These are phyloP conservation scores for Alviniconcha strummeri DNA, from an alignment of 2,888 invertebrate genomes.

Conservation along the genomic window DNA sequence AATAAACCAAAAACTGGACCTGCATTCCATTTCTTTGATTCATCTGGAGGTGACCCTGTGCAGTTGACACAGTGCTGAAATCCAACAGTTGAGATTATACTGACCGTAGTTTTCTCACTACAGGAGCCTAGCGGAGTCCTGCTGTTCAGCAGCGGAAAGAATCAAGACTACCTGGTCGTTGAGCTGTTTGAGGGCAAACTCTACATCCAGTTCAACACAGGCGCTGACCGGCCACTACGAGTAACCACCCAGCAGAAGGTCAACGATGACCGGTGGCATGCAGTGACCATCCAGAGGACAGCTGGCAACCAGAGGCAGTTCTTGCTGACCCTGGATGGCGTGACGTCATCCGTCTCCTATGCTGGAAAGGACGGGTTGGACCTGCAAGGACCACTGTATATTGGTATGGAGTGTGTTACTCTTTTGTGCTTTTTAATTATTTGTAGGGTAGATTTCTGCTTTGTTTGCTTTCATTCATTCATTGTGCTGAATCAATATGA, in stretches of 20 bases:
- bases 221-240: constrained; percentile 42
- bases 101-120: neutral
- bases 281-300: constrained; percentile 48
- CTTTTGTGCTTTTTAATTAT: too few species aligned
- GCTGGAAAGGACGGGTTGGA: constrained; percentile 47
- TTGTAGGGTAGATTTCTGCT: too few species aligned
- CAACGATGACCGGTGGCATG: constrained; percentile 66
- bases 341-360: constrained; percentile 44
- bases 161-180: constrained; percentile 60
- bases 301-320: constrained; percentile 48
- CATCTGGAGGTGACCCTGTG: too few species aligned
- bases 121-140: constrained; percentile 59
- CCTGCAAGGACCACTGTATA: constrained; percentile 45
- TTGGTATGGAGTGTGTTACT: constrained; percentile 31
- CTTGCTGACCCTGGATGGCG: constrained; percentile 52
- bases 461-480: too few species aligned
- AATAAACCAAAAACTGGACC: too few species aligned
- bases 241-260: constrained; percentile 40
- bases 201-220: constrained; percentile 62
- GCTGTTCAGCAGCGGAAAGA: constrained; percentile 57
- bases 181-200: constrained; percentile 65
- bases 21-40: too few species aligned
- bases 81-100: too few species aligned
- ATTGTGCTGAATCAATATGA: too few species aligned
- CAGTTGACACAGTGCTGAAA: too few species aligned